phyloP scores from a whole-genome alignment of 2,888 invertebrate species.

The Heliconius sara region DNA sequence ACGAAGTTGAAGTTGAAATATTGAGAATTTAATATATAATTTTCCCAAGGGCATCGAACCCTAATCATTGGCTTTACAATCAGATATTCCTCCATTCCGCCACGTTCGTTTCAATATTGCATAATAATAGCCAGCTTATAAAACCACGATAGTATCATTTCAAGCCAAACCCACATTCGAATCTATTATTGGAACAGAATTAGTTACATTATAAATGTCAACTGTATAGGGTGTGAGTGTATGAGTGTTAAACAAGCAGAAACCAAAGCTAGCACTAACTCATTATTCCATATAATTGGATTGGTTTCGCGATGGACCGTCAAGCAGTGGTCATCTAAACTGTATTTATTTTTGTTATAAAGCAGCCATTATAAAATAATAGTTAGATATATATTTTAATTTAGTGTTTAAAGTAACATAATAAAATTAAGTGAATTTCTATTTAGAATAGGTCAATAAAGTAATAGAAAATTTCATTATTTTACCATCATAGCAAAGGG shows the following conservation, averaged over 20 bases:
- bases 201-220: slow-evolving; percentile 14
- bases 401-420: no score
- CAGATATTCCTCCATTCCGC: not conserved
- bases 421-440: no score
- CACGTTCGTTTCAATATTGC: not conserved
- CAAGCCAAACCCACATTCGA: not conserved
- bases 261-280: slow-evolving; percentile 17
- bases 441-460: no score
- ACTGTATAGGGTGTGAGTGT: not conserved
- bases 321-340: not conserved
- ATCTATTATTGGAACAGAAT: slow-evolving; percentile 6
- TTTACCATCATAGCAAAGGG: no score
- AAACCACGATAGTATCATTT: not conserved
- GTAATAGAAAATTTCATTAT: no score
- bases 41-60: not conserved
- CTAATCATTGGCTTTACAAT: not conserved
- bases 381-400: no score
- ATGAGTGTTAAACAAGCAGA: slow-evolving; percentile 16
- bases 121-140: not conserved
- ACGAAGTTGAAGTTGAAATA: no score
- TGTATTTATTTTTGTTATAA: no score
- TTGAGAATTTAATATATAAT: not conserved
- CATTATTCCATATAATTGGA: slow-evolving; percentile 17
- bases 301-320: not conserved
- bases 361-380: no score